Evolutionary conservation across 2,888 invertebrate species (phyloP).

Genomic region (Agonopterix arenella): DNA sequence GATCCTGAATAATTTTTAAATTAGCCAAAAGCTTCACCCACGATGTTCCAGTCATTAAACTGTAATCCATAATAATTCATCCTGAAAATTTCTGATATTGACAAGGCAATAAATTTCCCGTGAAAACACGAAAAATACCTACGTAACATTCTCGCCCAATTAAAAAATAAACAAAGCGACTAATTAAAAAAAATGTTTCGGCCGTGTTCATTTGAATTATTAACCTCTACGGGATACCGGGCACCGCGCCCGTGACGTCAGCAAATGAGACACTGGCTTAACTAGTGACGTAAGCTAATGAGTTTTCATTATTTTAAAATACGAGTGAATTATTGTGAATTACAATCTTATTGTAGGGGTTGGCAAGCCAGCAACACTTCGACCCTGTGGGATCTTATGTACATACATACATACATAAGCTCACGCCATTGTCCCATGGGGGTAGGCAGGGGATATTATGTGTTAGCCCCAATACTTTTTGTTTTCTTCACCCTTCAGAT

Average conservation of each 20-base stretch:
- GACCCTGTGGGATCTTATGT: too few species aligned
- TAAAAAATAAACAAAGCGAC: constrained; percentile 24
- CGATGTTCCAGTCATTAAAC: too few species aligned
- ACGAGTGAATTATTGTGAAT: too few species aligned
- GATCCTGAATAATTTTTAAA: too few species aligned
- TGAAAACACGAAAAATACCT: constrained; percentile 12
- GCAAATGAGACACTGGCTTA: background rate
- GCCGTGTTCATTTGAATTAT: constrained; percentile 18
- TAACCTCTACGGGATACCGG: constrained; percentile 9
- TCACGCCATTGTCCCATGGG: too few species aligned
- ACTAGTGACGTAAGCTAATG: constrained; percentile 2
- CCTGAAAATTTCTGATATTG: constrained; percentile 13
- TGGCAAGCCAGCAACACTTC: too few species aligned
- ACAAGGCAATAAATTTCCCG: constrained; percentile 15
- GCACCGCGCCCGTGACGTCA: constrained; percentile 1
- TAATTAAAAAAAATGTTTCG: constrained; percentile 18
- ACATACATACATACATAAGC: too few species aligned
- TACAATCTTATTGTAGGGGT: too few species aligned
- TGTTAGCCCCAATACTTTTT: too few species aligned
- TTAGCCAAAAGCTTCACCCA: too few species aligned
- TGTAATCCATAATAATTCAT: background rate
- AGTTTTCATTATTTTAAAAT: background rate
- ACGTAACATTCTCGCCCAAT: constrained; percentile 16
- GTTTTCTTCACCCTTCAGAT: too few species aligned
- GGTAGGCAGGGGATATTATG: too few species aligned